A percentile compares a stretch with the other conserved stretches of the same genome.
phyloP scores from a whole-genome alignment of 1,140 invertebrate genomes.

The Anthonomus grandis region DNA sequence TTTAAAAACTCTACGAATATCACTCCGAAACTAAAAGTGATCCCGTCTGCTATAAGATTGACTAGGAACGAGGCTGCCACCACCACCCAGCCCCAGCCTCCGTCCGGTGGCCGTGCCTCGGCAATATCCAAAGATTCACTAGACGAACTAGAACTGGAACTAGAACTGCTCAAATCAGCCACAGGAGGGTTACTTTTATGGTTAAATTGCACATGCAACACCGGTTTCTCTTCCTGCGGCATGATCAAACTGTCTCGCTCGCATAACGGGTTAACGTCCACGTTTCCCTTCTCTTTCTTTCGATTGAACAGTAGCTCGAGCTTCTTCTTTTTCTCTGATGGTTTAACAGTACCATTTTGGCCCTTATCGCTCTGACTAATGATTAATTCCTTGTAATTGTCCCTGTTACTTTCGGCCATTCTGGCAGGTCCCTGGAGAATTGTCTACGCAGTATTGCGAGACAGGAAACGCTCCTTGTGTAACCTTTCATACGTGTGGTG shows the following conservation, averaged over 20 bases:
- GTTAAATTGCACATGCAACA: constrained; percentile 60
- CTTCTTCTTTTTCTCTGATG: constrained; percentile 9
- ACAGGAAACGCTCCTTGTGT: constrained; percentile 16
- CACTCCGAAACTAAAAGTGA: constrained; percentile 84
- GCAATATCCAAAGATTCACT: constrained; percentile 60
- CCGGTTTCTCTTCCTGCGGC: constrained; percentile 48
- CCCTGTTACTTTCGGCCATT: constrained; percentile 45
- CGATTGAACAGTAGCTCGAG: constrained; percentile 24
- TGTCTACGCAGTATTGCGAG: constrained; percentile 42
- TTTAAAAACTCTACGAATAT: constrained; percentile 76
- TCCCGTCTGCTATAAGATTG: constrained; percentile 87
- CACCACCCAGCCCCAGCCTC: constrained; percentile 79
- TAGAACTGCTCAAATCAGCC: constrained; percentile 43
- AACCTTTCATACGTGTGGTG: constrained; percentile 41
- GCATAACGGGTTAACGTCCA: constrained; percentile 20
- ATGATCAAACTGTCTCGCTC: constrained; percentile 14
- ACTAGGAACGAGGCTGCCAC: constrained; percentile 83
- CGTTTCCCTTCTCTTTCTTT: constrained; percentile 25
- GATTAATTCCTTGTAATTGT: too few species aligned
- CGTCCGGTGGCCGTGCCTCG: constrained; percentile 67
- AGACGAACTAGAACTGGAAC: constrained; percentile 46
- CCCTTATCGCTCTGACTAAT: constrained; percentile 10
- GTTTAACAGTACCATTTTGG: not conserved
- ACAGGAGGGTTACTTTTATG: constrained; percentile 46
- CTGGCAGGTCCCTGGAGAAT: constrained; percentile 43